Evolutionary conservation across 2,113 vertebrate species (phyloP).

Genomic region (Procavia capensis): DNA sequence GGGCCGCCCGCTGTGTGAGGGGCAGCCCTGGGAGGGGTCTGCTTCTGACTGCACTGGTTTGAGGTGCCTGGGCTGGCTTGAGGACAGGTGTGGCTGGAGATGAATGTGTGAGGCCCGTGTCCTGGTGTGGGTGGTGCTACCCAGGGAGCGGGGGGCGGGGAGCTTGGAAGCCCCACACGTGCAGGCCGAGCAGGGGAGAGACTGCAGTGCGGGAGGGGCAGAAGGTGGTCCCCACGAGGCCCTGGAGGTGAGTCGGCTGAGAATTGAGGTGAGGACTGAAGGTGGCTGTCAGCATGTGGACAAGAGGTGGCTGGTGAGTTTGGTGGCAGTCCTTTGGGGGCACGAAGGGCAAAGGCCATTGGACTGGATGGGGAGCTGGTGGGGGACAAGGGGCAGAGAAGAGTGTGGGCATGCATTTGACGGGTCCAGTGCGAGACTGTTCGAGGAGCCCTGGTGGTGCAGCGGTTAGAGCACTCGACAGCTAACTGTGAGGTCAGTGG

Average conservation of each 20-base stretch:
- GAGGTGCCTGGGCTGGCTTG: not conserved
- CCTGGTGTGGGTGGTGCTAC: not conserved
- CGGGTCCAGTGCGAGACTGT: not conserved
- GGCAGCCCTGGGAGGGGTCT: not conserved
- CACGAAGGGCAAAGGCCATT: not conserved
- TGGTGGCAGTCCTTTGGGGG: not conserved
- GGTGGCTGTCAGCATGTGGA: accelerated
- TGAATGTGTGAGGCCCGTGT: not conserved
- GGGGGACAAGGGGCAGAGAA: too few species aligned
- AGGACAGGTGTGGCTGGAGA: not conserved
- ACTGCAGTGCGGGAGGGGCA: too few species aligned
- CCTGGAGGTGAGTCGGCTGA: not conserved
- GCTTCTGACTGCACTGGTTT: not conserved
- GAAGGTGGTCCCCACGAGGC: too few species aligned
- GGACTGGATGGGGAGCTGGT: not conserved
- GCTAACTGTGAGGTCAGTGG: too few species aligned
- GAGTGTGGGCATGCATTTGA: too few species aligned
- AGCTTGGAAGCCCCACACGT: not conserved
- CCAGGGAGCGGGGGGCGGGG: not conserved
- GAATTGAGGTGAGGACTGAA: not conserved
- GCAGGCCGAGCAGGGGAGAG: not conserved
- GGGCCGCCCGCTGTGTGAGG: not conserved
- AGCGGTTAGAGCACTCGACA: too few species aligned
- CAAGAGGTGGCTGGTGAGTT: accelerated
- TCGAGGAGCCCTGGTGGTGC: too few species aligned